phyloP scores from a whole-genome alignment of 2,888 invertebrate genomes.

The Epinotia nisella region DNA sequence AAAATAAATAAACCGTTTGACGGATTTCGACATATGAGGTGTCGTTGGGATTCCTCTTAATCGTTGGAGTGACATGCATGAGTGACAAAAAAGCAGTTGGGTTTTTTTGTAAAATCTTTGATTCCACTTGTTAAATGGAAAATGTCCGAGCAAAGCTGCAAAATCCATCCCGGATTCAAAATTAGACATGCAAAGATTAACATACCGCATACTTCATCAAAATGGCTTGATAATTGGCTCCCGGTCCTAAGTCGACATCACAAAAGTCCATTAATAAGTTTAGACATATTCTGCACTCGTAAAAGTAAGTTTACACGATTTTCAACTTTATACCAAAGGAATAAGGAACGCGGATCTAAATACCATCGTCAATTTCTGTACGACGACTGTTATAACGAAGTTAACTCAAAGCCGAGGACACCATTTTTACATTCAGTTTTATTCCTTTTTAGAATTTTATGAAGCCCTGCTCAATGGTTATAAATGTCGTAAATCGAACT shows the following conservation, averaged over 20 bases:
- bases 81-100: no score
- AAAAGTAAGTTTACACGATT: not conserved
- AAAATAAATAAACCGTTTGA: no score
- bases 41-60: no score
- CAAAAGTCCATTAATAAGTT: constrained; percentile 21
- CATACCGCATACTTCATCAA: constrained; percentile 27
- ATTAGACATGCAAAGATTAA: constrained; percentile 31
- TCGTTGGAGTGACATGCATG: no score
- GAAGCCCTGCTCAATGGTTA: constrained; percentile 51
- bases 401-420: constrained; percentile 27
- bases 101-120: no score
- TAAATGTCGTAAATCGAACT: constrained; percentile 56
- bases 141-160: not conserved
- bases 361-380: not conserved
- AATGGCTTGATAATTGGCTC: constrained; percentile 37
- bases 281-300: not conserved
- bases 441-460: constrained; percentile 49
- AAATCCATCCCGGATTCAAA: not conserved
- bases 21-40: no score
- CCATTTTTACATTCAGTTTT: constrained; percentile 38
- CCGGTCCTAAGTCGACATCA: constrained; percentile 32
- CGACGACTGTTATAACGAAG: constrained; percentile 13
- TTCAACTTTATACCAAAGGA: not conserved
- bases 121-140: no score
- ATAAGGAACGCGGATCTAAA: not conserved